Conservation (phyloP, 2,113 vertebrate genomes). For the Chunga burmeisteri region DNA sequence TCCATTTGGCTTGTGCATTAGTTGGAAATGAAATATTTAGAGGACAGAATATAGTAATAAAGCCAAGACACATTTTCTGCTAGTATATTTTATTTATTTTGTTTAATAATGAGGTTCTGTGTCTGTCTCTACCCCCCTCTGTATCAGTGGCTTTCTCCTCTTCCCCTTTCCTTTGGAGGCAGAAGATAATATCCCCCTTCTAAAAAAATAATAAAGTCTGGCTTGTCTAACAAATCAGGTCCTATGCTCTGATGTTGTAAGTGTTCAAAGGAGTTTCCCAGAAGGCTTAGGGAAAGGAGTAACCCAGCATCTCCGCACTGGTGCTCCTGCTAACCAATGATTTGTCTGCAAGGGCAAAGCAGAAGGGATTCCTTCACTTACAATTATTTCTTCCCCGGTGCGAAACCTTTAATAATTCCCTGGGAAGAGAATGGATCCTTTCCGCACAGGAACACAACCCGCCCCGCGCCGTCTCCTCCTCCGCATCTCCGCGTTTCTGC, state of each 20-base stretch:
- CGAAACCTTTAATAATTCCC: not conserved
- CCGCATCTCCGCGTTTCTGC: not conserved
- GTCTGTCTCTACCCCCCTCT: slow-evolving; percentile 45
- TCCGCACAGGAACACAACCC: fast-evolving
- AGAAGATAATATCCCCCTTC: slow-evolving; percentile 59
- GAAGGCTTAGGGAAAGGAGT: slow-evolving; percentile 19
- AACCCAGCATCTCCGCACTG: not conserved
- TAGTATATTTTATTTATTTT: slow-evolving; percentile 79
- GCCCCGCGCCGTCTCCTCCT: not conserved
- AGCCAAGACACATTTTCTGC: slow-evolving; percentile 75
- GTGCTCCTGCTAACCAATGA: not conserved
- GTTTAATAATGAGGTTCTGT: slow-evolving; percentile 78
- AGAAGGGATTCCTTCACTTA: not conserved
- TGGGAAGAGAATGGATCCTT: fast-evolving
- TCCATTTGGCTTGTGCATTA: slow-evolving; percentile 80
- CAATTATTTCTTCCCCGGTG: not conserved
- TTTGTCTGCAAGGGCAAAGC: not conserved
- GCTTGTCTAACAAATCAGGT: slow-evolving; percentile 65
- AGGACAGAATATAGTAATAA: slow-evolving; percentile 79
- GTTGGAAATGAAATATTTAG: slow-evolving; percentile 83
- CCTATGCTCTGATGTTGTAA: slow-evolving; percentile 45
- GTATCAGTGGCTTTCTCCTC: slow-evolving; percentile 36
- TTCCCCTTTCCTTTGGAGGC: slow-evolving; percentile 60
- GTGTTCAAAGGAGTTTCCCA: slow-evolving; percentile 59
- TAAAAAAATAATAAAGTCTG: slow-evolving; percentile 68